Conservation (phyloP, 2,797 vertebrate genomes). For the Gallinago nigripennis region DNA sequence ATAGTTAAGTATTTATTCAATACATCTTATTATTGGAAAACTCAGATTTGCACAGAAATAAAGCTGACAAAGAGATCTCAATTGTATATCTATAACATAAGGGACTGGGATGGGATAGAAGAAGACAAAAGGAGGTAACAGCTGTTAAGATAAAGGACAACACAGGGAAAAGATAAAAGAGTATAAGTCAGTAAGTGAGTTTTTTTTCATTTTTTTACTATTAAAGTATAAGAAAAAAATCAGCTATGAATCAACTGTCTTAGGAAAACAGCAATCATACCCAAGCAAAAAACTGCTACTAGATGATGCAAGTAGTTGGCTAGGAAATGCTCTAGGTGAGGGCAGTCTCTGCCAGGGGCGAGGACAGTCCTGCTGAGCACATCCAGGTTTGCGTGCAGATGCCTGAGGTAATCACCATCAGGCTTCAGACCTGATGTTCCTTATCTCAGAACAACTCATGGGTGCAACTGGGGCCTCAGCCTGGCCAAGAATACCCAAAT, state of each 20-base stretch:
- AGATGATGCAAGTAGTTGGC: neutral
- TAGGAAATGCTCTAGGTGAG: neutral
- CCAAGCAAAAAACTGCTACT: neutral
- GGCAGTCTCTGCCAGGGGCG: neutral
- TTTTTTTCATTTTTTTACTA: neutral
- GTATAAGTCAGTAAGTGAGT: neutral
- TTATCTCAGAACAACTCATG: neutral
- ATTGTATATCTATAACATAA: neutral
- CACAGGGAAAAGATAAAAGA: neutral
- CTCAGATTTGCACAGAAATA: neutral
- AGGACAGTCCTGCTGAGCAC: neutral
- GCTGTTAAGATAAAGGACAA: neutral
- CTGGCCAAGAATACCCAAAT: neutral
- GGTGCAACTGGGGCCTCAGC: neutral
- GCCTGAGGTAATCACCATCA: neutral
- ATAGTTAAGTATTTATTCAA: neutral
- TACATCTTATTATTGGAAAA: neutral
- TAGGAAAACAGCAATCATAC: neutral
- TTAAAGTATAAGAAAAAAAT: neutral
- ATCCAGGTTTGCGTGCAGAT: neutral
- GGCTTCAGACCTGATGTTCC: neutral
- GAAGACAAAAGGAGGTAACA: neutral
- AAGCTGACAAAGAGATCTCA: neutral
- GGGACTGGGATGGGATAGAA: neutral
- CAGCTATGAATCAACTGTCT: rapidly evolving